Conservation (phyloP, 2,888 invertebrate species). For the Chrysopilus asiliformis region DNA sequence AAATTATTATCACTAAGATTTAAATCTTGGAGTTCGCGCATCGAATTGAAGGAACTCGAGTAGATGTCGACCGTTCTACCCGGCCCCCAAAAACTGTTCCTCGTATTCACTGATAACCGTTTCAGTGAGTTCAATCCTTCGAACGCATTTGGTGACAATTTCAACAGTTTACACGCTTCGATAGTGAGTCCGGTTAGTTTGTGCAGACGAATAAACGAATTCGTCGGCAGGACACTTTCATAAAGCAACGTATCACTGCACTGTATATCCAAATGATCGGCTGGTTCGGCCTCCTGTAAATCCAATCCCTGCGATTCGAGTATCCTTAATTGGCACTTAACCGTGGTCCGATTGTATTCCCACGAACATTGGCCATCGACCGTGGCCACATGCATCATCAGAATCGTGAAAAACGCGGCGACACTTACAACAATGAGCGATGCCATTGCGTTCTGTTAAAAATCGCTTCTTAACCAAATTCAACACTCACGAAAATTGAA, state of each 20-base stretch:
- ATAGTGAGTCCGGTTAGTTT: slow-evolving; percentile 63
- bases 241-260: slow-evolving; percentile 66
- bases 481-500: no score
- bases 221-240: slow-evolving; percentile 59
- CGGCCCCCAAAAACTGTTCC: slow-evolving; percentile 67
- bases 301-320: slow-evolving; percentile 28
- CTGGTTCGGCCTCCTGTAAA: slow-evolving; percentile 48
- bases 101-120: slow-evolving; percentile 62
- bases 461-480: no score
- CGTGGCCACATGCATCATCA: neutral
- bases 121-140: slow-evolving; percentile 67
- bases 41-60: slow-evolving; percentile 56
- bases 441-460: no score
- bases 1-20: slow-evolving; percentile 77
- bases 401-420: neutral
- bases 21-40: slow-evolving; percentile 64
- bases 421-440: neutral
- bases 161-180: slow-evolving; percentile 66
- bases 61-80: slow-evolving; percentile 61
- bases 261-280: slow-evolving; percentile 56
- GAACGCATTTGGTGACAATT: slow-evolving; percentile 63
- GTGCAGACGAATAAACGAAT: slow-evolving; percentile 56
- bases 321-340: slow-evolving; percentile 32
- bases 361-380: slow-evolving; percentile 30
- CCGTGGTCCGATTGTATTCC: slow-evolving; percentile 34